phyloP scores from a whole-genome alignment of 1,140 invertebrate species.

The Myzus persicae region DNA sequence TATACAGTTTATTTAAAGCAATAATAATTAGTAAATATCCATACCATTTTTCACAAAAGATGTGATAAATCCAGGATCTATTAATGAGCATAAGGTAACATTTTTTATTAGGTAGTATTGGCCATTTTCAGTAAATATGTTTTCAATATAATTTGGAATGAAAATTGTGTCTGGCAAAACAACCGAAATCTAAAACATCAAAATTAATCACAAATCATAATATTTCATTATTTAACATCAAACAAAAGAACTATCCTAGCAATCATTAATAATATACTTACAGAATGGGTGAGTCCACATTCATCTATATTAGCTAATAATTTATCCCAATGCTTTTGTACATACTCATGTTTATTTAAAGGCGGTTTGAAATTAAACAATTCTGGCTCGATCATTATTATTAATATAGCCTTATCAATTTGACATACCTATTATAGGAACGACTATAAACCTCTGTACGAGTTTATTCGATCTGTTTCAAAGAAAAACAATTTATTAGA shows the following conservation, averaged over 20 bases:
- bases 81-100: conserved; percentile 18
- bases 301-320: background rate
- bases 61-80: conserved; percentile 40
- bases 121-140: conserved; percentile 35
- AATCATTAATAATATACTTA: conserved; percentile 22
- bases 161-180: conserved; percentile 25
- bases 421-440: too few species aligned
- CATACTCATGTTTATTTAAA: background rate
- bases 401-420: background rate
- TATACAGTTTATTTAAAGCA: background rate
- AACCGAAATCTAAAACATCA: conserved; percentile 18
- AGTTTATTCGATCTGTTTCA: background rate
- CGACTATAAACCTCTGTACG: background rate
- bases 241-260: background rate
- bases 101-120: conserved; percentile 37
- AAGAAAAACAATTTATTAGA: background rate
- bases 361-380: conserved; percentile 39
- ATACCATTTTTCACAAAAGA: conserved; percentile 54
- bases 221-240: background rate
- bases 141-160: conserved; percentile 35
- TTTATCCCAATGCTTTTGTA: conserved; percentile 47
- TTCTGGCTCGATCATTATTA: conserved; percentile 40
- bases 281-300: conserved; percentile 30
- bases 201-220: background rate
- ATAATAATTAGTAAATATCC: background rate